Conservation (phyloP, 2,888 invertebrate genomes). For the Villa cingulata region DNA sequence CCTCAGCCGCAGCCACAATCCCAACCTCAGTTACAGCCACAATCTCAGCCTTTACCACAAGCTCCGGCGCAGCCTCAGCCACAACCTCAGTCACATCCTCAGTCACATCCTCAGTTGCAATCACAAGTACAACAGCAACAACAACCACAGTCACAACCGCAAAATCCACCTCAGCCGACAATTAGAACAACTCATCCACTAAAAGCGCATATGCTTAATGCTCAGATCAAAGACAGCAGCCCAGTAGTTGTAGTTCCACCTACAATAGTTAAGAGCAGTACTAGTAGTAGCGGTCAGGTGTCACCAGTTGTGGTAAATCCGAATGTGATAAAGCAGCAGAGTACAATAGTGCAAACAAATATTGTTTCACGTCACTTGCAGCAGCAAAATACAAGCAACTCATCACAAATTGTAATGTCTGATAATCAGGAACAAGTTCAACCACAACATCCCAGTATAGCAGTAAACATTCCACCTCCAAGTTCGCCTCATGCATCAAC, state of each 20-base stretch:
- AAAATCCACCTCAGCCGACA: constrained; percentile 24
- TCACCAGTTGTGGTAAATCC: constrained; percentile 24
- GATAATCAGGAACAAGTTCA: constrained; percentile 13
- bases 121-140: constrained; percentile 26
- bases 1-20: constrained; percentile 26
- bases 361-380: constrained; percentile 3
- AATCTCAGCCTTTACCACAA: constrained; percentile 22
- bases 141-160: constrained; percentile 12
- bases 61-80: constrained; percentile 16
- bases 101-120: constrained; percentile 25
- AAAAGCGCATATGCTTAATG: constrained; percentile 49
- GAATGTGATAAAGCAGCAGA: constrained; percentile 11
- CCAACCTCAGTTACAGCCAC: constrained; percentile 12
- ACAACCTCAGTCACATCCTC: constrained; percentile 14
- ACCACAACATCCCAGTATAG: constrained; percentile 17
- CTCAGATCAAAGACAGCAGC: constrained; percentile 29
- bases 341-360: constrained; percentile 8
- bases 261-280: constrained; percentile 1
- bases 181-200: constrained; percentile 42
- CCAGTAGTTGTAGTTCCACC: constrained; percentile 18
- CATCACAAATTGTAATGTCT: neutral
- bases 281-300: constrained; percentile 9
- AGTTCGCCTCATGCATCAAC: constrained; percentile 24
- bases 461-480: constrained; percentile 30
- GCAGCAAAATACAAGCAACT: neutral